Evolutionary conservation across 2,797 vertebrate species (phyloP), one percentile per base, ranked within the genome.

Genomic region (Rhinatrema bivittatum): DNA sequence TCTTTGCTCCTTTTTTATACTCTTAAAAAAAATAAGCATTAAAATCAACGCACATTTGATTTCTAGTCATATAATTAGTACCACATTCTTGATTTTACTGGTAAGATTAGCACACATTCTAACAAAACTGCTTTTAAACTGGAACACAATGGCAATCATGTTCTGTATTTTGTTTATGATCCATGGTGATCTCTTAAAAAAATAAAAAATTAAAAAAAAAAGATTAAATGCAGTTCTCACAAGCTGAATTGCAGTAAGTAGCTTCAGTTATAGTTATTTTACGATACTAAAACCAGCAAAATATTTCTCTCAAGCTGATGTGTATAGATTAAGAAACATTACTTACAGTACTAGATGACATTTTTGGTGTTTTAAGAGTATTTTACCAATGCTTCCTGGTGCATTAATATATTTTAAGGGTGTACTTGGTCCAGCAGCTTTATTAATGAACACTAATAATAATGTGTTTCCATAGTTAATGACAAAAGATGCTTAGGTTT

Each of bases 41-140:
- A 48, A 69, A 65, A 16, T 50, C 53, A 24, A 25, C 50, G 50
- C 30, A 43, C 46, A 14, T 39, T 30, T n/a, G 31, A 56, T 42
- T 42, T 51, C 40, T 40, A 27, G 50, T 44, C 5, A 15, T 60
- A 38, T 43, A 36, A 55, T 70, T 70, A 60, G 65, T 60, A 66
- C 47, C 54, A 62, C 66, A 66, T 45, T 58, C 63, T 56, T 56
- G 60, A 67, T 60, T 41, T 52, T 39, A 22, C 0, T 20, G 22
- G 34, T 39, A 58, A 59, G 66, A 41, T 50, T 58, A 56, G 58
- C 37, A 53, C 50, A 37, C 30, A 62, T 39, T 36, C 36, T 62
- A 52, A 62, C 46, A 9, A 50, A 29, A 39, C 26, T 41, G 49
- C 26, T 58, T 54, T 48, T 59, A 37, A 49, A 35, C 39, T 46